phyloP scores from a whole-genome alignment of 2,797 vertebrate species.

The Mus minutoides region DNA sequence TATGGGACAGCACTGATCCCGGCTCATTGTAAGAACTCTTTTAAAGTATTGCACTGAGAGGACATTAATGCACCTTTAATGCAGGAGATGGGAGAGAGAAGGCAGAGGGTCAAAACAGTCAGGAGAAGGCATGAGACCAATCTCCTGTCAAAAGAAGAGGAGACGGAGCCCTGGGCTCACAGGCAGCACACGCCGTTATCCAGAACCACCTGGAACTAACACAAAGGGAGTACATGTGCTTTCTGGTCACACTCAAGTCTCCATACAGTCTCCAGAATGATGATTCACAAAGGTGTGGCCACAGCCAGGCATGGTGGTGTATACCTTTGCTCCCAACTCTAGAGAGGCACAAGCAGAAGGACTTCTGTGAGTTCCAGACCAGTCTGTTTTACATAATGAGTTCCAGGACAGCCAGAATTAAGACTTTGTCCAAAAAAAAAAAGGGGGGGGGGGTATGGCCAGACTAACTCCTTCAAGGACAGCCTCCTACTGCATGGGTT shows the following conservation, averaged over 20 bases:
- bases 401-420: neutral
- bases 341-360: neutral
- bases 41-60: neutral
- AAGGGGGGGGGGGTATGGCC: too few species aligned
- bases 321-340: neutral
- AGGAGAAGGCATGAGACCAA: constrained; percentile 51
- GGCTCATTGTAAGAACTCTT: constrained; percentile 68
- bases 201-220: neutral
- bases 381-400: neutral
- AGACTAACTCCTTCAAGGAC: neutral
- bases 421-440: neutral
- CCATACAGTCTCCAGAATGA: neutral
- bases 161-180: neutral
- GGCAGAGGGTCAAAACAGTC: neutral
- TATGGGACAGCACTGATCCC: constrained; percentile 51
- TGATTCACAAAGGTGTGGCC: neutral
- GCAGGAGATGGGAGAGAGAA: neutral
- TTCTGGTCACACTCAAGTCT: neutral
- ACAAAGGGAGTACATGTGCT: accelerated
- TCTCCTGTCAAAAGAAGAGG: constrained; percentile 33
- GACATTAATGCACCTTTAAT: constrained; percentile 66
- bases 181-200: neutral
- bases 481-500: neutral
- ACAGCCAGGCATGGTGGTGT: neutral
- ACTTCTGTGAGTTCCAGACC: neutral